Base-by-base conservation (phyloP, 2,888 invertebrate species). In the Pseudococcus jackbeardsleyi region DNA sequence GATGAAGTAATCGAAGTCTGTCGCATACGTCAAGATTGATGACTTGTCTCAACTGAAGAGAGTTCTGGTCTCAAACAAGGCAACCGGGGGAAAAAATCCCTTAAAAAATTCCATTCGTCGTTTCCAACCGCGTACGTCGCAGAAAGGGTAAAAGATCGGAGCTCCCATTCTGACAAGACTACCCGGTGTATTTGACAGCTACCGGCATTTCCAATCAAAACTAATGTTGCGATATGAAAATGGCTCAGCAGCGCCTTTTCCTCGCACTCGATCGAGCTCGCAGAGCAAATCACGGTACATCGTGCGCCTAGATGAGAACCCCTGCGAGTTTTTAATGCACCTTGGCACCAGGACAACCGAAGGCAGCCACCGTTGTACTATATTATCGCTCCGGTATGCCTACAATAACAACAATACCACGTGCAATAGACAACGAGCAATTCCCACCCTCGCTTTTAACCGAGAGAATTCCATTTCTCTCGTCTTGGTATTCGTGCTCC, bases 341-440 rank as follows among this genome's bases (percentile, higher is more conserved):
- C 50, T 48, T 72, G 72, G 86, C 86, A 86, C 59, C 17, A 72
- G 50, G n/a, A 46, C 17, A 84, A 26, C n/a, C 15, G 19, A 9
- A 85, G 85, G 22, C 64, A 64, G 19, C 64, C 64, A 64, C 19
- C 19, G 19, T 64, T 33, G 85, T 85, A 64, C 85, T 85, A 64
- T 86, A 86, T 68, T 86, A 86, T 86, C 86, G 72, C 64, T 33
- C 72, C 72, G 33, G 33, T 72, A 46, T 82, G 79, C 46, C 59
- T 72, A 64, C 39, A 48, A 86, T 77, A 77, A 86, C 42, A 64
- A 86, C 86, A 86, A 86, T 72, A 86, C 72, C 86, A 86, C 86
- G 86, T 86, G 86, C 86, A 50, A 86, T 86, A 86, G 86, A 86
- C 86, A 86, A 86, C 86, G 86, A 86, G 48, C 77, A 86, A 86